Conservation (phyloP, 2,888 invertebrate genomes). For the Monoplex corrugatus region DNA sequence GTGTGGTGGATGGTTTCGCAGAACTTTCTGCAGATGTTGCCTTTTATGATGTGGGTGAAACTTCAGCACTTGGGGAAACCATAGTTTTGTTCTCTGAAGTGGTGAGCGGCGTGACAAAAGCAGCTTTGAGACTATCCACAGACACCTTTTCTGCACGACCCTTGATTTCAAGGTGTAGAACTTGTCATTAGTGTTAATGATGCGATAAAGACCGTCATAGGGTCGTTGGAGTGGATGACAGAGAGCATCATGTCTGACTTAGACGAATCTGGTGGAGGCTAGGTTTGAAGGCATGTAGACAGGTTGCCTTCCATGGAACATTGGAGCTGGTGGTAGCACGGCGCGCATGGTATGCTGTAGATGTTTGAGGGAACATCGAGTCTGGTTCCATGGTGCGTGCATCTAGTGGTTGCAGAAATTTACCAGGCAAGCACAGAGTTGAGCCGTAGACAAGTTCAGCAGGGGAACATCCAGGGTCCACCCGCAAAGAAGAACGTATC, state of each 20-base stretch:
- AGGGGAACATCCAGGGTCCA: constrained; percentile 37
- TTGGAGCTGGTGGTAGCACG: constrained; percentile 42
- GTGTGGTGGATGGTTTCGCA: neutral
- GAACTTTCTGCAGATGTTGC: neutral
- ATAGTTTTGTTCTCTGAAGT: constrained; percentile 9
- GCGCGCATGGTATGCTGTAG: constrained; percentile 42
- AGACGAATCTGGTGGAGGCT: constrained; percentile 24
- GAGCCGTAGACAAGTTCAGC: constrained; percentile 23
- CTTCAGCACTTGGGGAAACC: neutral
- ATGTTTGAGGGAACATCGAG: constrained; percentile 42
- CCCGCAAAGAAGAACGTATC: constrained; percentile 33
- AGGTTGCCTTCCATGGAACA: constrained; percentile 38
- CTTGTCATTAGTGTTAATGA: constrained; percentile 41
- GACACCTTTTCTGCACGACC: constrained; percentile 39
- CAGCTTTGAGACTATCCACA: constrained; percentile 46
- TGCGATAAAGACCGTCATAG: constrained; percentile 41
- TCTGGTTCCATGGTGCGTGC: constrained; percentile 42
- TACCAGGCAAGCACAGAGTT: constrained; percentile 44
- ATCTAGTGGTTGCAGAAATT: constrained; percentile 34
- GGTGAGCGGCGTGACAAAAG: neutral
- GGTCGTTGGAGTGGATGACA: constrained; percentile 43
- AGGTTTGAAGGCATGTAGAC: constrained; percentile 43
- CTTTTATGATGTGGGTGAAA: neutral
- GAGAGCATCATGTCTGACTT: constrained; percentile 39
- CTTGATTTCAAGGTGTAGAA: constrained; percentile 46